Conservation (phyloP, 2,797 vertebrate species). For the Sciurus vulgaris region DNA sequence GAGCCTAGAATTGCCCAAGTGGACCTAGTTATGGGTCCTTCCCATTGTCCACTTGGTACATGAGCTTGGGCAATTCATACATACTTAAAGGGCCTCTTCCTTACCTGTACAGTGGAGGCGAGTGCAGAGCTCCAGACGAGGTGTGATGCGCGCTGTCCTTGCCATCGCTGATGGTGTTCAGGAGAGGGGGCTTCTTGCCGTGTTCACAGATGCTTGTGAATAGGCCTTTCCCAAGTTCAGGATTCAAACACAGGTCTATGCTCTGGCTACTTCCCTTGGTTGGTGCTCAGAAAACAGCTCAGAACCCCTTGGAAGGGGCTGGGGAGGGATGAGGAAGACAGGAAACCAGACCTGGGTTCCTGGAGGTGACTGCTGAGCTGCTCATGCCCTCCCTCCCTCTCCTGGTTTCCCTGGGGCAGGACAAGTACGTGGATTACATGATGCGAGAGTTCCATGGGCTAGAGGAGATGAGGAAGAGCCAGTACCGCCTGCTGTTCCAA, state of each 20-base stretch:
- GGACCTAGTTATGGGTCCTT: neutral
- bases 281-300: neutral
- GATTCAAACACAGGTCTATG: neutral
- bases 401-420: constrained; percentile 63
- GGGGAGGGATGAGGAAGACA: neutral
- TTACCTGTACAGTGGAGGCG: neutral
- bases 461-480: constrained; percentile 73
- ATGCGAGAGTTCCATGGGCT: constrained; percentile 77
- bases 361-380: neutral
- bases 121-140: neutral
- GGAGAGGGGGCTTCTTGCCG: neutral
- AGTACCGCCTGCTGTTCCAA: constrained; percentile 72
- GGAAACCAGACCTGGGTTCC: neutral
- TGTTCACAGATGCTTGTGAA: neutral
- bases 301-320: neutral
- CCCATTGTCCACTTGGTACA: neutral
- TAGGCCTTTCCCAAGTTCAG: neutral
- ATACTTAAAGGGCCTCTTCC: neutral
- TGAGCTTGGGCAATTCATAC: neutral
- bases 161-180: too few species aligned
- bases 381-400: neutral
- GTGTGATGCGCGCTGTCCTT: neutral
- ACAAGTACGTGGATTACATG: constrained; percentile 79
- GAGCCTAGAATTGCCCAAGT: neutral
- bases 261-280: neutral